Base-by-base conservation (phyloP, 2,888 invertebrate genomes). In the Ecliptopera silaceata region DNA sequence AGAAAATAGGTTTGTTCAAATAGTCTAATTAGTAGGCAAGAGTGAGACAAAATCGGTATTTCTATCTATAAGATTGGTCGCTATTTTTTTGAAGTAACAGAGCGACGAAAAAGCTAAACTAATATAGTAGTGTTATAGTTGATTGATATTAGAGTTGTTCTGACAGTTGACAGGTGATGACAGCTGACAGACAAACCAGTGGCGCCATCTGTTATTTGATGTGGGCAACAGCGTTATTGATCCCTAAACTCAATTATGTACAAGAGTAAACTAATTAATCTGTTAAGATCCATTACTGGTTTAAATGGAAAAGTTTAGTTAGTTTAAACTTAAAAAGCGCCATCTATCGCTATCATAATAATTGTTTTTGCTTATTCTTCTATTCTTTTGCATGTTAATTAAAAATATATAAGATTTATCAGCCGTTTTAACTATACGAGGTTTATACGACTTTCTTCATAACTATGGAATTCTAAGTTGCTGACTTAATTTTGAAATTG, bases 191-290 rank as follows among this genome's bases (percentile, higher is more conserved):
- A 3, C 20, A n/a, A 34, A 36, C 20, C 22, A 22, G 41, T 41
- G 26, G 32, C 34, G 46, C 34, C 53, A 41, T 53, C 53, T 47
- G 29, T 44, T 41, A 31, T 31, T 22, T 4, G 13, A 26, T 42
- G 42, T 10, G 13, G 5, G 42, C 13, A 5, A 42, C 42, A 13
- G 22, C 3, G 3, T 10, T 17, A 17, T 6, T 15, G 15, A 15
- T 17, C 6, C 15, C 15, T 26, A 43, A 12, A 36, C 36, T 11
- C 22, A 46, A 46, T 46, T 46, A 46, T 34, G 46, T 46, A 34
- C 45, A 34, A 46, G 20, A 34, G 34, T 42, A 42, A 46, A 13
- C 34, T n/a, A 41, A 22, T 20, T n/a, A 22, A 6, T 41, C 20
- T 12, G 12, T 34, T 12, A 26, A 11, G 4, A 43, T 43, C 11